A percentile compares a stretch with the other conserved stretches of the same genome.
These are phyloP conservation scores for Sarcophaga subvicina DNA, from an alignment of 2,888 invertebrate genomes.

Conservation along the genomic window DNA sequence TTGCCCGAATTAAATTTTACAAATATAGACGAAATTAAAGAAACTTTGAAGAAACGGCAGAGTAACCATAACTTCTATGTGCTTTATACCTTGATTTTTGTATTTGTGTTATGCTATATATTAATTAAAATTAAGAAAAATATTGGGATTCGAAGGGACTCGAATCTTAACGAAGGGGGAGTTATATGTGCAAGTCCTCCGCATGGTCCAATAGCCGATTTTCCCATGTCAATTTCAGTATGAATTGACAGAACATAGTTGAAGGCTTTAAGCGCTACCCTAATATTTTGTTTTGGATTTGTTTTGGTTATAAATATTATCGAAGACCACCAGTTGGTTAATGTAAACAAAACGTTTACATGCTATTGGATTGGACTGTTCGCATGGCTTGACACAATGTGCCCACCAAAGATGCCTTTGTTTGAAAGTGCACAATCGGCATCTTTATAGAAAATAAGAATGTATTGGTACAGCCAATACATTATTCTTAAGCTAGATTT, in stretches of 20 bases:
- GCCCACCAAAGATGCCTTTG: background rate
- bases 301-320: background rate
- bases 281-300: background rate
- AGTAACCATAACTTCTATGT: too few species aligned
- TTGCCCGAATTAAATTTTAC: too few species aligned
- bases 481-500: too few species aligned
- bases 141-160: too few species aligned
- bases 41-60: too few species aligned
- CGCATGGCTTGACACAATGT: background rate
- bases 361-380: background rate
- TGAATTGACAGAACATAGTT: background rate
- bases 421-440: too few species aligned
- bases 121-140: too few species aligned
- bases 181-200: conserved; percentile 2
- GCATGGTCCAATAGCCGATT: background rate
- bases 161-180: conserved; percentile 40
- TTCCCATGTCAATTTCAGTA: background rate
- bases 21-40: too few species aligned
- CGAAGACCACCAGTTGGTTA: background rate
- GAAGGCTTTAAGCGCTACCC: background rate
- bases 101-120: too few species aligned
- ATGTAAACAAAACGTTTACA: background rate
- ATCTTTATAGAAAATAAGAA: too few species aligned
- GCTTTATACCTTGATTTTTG: too few species aligned
- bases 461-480: too few species aligned